Evolutionary conservation across 2,888 invertebrate genomes (phyloP).

Genomic region (Hemaris fuciformis): DNA sequence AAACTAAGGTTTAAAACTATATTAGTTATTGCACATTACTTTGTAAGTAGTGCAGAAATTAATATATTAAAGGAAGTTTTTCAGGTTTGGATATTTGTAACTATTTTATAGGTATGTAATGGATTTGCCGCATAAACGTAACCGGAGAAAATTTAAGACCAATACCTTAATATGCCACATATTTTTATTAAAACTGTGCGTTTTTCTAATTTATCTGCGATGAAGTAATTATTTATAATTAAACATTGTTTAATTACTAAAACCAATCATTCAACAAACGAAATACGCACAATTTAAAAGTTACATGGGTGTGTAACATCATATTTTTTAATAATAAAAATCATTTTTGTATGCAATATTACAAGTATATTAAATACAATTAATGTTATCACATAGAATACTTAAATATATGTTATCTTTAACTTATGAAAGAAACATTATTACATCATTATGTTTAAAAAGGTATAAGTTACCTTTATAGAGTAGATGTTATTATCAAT

Average conservation of each 20-base stretch:
- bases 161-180: not conserved
- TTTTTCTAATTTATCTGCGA: not conserved
- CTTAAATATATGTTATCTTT: not conserved
- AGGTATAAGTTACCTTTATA: too few relatives aligned
- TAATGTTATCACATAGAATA: not conserved
- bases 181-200: constrained; percentile 2
- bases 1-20: not conserved
- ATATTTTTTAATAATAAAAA: not conserved
- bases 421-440: too few relatives aligned
- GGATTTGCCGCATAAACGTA: not conserved
- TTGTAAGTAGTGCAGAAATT: too few relatives aligned
- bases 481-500: too few relatives aligned
- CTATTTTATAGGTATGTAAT: not conserved
- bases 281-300: not conserved
- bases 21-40: too few relatives aligned
- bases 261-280: too few relatives aligned
- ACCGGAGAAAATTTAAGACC: not conserved
- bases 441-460: too few relatives aligned
- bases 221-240: not conserved
- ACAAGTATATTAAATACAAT: not conserved
- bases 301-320: not conserved
- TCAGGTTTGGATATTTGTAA: not conserved
- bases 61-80: not conserved
- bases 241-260: not conserved
- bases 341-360: not conserved